Evolutionary conservation across 2,888 invertebrate genomes (phyloP).

Genomic region (Ametastegia equiseti): DNA sequence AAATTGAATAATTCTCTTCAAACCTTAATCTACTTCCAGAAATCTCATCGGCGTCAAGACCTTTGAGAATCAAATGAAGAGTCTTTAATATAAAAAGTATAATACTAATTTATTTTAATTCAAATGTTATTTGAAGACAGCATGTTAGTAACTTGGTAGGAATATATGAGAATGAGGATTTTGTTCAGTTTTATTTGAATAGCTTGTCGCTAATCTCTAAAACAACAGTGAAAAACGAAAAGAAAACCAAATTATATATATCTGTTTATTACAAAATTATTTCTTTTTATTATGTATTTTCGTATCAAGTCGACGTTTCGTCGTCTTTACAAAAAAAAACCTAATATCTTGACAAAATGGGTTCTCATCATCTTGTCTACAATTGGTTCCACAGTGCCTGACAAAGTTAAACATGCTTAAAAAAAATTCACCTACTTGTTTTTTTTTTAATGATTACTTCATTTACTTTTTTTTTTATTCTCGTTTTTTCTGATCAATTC

Average conservation of each 20-base stretch:
- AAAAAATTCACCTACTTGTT: background rate
- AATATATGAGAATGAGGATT: constrained; percentile 12
- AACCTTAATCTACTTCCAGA: no score
- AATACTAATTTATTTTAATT: no score
- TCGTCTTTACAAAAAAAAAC: constrained; percentile 28
- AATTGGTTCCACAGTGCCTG: constrained; percentile 35
- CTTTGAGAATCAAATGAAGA: no score
- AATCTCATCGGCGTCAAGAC: no score
- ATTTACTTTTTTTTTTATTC: background rate
- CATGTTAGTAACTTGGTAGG: constrained; percentile 13
- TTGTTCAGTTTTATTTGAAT: background rate
- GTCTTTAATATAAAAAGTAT: no score
- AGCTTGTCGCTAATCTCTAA: constrained; percentile 13
- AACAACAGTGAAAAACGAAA: background rate
- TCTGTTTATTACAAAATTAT: constrained; percentile 36
- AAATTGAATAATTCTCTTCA: no score
- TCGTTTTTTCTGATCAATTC: background rate
- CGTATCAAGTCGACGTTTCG: background rate
- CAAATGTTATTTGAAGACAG: background rate
- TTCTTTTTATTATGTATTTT: constrained; percentile 38
- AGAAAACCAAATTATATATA: no score
- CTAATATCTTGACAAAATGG: constrained; percentile 22
- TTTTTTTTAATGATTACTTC: background rate
- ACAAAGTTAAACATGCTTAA: constrained; percentile 2
- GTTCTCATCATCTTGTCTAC: constrained; percentile 16